phyloP scores from a whole-genome alignment of 2,113 vertebrate species.

The Hydropotes inermis region DNA sequence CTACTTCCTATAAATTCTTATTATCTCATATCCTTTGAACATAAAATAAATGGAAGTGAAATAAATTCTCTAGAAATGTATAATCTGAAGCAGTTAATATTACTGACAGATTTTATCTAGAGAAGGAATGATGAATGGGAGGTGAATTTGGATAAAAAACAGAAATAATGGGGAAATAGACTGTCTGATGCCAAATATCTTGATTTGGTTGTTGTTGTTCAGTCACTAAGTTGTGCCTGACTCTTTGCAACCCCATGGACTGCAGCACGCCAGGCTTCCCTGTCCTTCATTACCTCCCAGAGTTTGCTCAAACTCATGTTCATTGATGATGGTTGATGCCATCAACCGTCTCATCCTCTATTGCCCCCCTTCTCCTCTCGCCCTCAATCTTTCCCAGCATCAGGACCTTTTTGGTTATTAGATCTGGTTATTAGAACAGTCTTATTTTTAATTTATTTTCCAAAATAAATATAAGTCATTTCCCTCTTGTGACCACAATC shows the following conservation, averaged over 20 bases:
- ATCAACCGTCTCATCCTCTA: not conserved
- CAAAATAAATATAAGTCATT: conserved; percentile 47
- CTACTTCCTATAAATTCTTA: not conserved
- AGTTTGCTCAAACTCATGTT: not conserved
- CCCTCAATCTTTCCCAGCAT: not conserved
- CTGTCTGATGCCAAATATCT: not conserved
- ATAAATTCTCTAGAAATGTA: conserved; percentile 3
- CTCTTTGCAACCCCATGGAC: not conserved
- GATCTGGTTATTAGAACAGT: not conserved
- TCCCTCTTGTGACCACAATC: conserved; percentile 30
- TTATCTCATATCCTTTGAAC: not conserved
- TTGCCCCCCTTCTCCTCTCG: not conserved
- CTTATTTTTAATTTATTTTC: not conserved
- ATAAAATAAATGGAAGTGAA: conserved; percentile 13
- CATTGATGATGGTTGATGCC: not conserved
- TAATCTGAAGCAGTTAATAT: not conserved
- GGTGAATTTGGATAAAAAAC: not conserved
- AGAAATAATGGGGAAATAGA: not conserved
- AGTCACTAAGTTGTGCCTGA: not conserved
- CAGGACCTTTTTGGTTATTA: not conserved
- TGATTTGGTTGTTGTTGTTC: not conserved
- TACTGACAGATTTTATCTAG: not conserved
- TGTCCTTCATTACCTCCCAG: not conserved
- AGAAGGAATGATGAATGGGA: not conserved
- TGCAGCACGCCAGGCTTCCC: not conserved